phyloP scores from a whole-genome alignment of 1,140 invertebrate species.

The Drosophila varians region DNA sequence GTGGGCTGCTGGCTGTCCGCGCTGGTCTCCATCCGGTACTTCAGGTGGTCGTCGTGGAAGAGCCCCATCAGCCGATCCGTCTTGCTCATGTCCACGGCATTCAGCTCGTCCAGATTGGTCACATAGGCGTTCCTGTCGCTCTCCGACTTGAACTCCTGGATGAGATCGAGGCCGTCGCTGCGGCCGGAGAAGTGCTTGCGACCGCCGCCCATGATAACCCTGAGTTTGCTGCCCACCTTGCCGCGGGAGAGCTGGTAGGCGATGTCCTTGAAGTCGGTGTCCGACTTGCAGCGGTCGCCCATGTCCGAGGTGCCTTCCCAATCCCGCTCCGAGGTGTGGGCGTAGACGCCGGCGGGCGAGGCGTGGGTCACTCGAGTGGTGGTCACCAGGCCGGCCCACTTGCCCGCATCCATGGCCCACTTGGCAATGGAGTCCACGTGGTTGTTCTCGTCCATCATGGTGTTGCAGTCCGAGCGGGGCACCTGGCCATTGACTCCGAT shows the following conservation, averaged over 20 bases:
- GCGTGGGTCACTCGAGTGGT: slow-evolving; percentile 92
- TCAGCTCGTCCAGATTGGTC: slow-evolving; percentile 85
- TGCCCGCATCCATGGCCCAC: slow-evolving; percentile 89
- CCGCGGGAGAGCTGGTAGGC: slow-evolving; percentile 89
- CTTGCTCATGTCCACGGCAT: slow-evolving; percentile 68
- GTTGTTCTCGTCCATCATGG: slow-evolving; percentile 85
- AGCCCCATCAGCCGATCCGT: slow-evolving; percentile 84
- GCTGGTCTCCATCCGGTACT: slow-evolving; percentile 85
- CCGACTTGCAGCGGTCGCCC: slow-evolving; percentile 56
- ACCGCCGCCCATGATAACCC: slow-evolving; percentile 90
- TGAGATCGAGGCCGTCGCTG: slow-evolving; percentile 88
- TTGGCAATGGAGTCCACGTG: slow-evolving; percentile 88
- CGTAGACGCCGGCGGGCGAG: slow-evolving; percentile 89
- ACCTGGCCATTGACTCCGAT: slow-evolving; percentile 89
- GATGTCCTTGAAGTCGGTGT: slow-evolving; percentile 86
- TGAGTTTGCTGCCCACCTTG: slow-evolving; percentile 86
- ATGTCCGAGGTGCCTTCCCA: slow-evolving; percentile 90
- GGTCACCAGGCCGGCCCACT: slow-evolving; percentile 91
- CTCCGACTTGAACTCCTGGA: slow-evolving; percentile 87
- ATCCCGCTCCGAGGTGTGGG: slow-evolving; percentile 88
- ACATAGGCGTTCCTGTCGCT: slow-evolving; percentile 85
- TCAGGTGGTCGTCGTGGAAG: slow-evolving; percentile 84
- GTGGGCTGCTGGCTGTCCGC: slow-evolving; percentile 85
- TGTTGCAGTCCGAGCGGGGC: slow-evolving; percentile 85
- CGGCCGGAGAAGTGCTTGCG: slow-evolving; percentile 84